Evolutionary conservation across 2,113 vertebrate genomes (phyloP).

Genomic region (Acrocephalus arundinaceus): DNA sequence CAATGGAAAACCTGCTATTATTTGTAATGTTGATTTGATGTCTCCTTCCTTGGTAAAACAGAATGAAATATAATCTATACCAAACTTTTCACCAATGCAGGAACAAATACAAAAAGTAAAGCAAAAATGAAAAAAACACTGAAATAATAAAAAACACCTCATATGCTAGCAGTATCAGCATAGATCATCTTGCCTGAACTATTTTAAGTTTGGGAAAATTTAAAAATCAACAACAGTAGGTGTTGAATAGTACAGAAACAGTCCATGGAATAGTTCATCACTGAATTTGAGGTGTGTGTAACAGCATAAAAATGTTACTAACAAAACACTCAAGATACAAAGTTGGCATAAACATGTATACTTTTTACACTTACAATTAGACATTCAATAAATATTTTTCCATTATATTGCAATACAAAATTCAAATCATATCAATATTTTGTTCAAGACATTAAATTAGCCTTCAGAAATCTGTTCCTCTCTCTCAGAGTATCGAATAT

Average conservation of each 20-base stretch:
- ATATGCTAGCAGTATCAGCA: not conserved
- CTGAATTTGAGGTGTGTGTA: not conserved
- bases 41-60: not conserved
- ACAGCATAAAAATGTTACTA: not conserved
- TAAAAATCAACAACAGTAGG: not conserved
- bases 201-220: not conserved
- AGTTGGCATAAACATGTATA: not conserved
- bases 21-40: not conserved
- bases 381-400: not conserved
- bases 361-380: not conserved
- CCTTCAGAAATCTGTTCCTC: not conserved
- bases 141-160: not conserved
- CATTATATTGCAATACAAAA: not conserved
- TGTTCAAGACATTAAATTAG: not conserved
- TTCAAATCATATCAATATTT: not conserved
- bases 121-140: rapidly evolving
- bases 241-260: not conserved
- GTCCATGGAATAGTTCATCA: not conserved
- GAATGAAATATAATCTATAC: not conserved
- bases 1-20: not conserved
- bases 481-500: not conserved
- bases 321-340: not conserved
- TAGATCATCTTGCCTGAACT: not conserved
- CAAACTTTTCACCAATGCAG: not conserved
- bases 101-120: not conserved